phyloP scores from a whole-genome alignment of 35 echinoderm and acorn worm species.

The Heliocidaris tuberculata region DNA sequence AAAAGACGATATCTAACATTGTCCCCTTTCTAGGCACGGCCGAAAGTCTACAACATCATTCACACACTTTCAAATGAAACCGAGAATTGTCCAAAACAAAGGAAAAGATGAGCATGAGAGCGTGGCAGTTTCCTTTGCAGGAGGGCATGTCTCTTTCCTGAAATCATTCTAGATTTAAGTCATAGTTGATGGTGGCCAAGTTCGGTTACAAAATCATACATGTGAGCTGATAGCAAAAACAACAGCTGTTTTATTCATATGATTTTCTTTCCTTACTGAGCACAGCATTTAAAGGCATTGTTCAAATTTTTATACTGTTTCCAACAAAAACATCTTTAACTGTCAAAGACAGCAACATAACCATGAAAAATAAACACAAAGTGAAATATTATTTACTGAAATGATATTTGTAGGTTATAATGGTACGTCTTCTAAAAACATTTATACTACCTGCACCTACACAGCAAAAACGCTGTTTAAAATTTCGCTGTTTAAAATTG shows the following conservation, averaged over 20 bases:
- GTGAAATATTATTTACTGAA: neutral
- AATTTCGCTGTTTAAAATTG: too few species aligned
- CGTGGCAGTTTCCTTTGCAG: neutral
- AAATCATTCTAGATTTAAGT: neutral
- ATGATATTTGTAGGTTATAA: neutral
- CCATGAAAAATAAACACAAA: neutral
- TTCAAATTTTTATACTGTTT: neutral
- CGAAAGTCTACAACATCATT: too few species aligned
- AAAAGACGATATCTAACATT: too few species aligned
- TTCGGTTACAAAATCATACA: neutral
- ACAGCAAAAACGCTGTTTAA: too few species aligned
- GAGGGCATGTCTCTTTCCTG: neutral
- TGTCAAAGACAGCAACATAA: neutral
- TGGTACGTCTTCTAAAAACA: too few species aligned
- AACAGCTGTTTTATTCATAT: neutral
- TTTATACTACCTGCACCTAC: too few species aligned
- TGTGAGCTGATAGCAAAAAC: neutral
- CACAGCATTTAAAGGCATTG: too few species aligned
- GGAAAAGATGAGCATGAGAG: neutral
- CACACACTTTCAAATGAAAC: neutral
- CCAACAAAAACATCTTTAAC: neutral
- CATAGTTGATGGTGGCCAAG: neutral
- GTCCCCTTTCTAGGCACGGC: too few species aligned
- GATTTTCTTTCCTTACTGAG: neutral
- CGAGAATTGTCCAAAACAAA: neutral